These are phyloP conservation scores for Sparus aurata DNA, from an alignment of 2,797 vertebrate genomes.

Conservation along the genomic window DNA sequence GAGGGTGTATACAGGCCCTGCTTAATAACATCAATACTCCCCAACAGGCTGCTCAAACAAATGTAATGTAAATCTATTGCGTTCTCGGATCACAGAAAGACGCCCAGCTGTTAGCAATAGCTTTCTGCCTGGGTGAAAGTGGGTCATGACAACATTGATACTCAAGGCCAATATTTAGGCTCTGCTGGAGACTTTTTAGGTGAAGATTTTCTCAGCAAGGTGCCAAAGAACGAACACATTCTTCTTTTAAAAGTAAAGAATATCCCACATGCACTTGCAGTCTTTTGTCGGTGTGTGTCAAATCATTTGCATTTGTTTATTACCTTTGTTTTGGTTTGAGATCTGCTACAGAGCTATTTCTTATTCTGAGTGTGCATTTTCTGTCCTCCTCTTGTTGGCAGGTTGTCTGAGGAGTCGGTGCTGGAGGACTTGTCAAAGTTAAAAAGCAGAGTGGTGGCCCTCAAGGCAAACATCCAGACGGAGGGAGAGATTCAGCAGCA, in stretches of 20 bases:
- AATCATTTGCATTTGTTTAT: neutral
- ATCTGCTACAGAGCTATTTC: neutral
- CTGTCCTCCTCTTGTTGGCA: constrained; percentile 52
- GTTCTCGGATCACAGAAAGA: constrained; percentile 16
- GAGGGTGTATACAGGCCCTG: constrained; percentile 27
- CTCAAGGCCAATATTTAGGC: constrained; percentile 36
- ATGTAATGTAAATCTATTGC: constrained; percentile 21
- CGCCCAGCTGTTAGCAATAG: constrained; percentile 46
- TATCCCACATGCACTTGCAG: neutral
- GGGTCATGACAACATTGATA: constrained; percentile 50
- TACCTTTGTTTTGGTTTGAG: neutral
- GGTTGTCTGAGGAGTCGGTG: constrained; percentile 86
- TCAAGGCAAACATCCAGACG: constrained; percentile 76
- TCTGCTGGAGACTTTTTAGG: constrained; percentile 41
- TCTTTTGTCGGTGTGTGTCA: neutral
- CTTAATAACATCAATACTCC: constrained; percentile 40
- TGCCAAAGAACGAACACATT: neutral
- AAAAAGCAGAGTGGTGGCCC: constrained; percentile 79
- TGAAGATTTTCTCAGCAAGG: constrained; percentile 21
- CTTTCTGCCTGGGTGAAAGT: constrained; percentile 49
- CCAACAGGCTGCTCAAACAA: constrained; percentile 34
- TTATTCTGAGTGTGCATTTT: constrained; percentile 9
- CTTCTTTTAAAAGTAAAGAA: neutral
- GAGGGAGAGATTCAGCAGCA: constrained; percentile 83
- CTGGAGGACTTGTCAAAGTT: constrained; percentile 86